Percentiles rank a stretch among this genome's conserved stretches.
phyloP scores from a whole-genome alignment of 2,888 invertebrate species.

The Dicyrtomina minuta region DNA sequence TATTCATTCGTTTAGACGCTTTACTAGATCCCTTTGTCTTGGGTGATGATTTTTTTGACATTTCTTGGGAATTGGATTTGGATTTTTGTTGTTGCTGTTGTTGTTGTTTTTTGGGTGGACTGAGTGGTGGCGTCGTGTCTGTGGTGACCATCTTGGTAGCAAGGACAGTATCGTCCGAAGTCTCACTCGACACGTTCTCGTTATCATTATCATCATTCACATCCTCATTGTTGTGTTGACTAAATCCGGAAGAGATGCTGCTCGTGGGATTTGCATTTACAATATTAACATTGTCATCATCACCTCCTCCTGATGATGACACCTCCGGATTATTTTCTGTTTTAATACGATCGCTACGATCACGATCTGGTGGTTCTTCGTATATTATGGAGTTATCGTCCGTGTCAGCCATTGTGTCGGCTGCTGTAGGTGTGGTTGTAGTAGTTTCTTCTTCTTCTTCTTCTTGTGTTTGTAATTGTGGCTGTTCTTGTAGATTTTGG shows the following conservation, averaged over 20 bases:
- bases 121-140: conserved; percentile 19
- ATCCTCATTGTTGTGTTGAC: not conserved
- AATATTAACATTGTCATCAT: not conserved
- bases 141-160: not conserved
- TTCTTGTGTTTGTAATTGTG: not conserved
- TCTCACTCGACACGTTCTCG: too few species aligned
- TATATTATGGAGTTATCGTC: not conserved
- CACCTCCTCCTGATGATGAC: too few species aligned
- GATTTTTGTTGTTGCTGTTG: not conserved
- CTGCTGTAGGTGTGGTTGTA: not conserved
- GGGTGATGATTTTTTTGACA: too few species aligned
- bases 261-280: not conserved
- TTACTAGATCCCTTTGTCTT: not conserved
- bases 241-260: not conserved
- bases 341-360: too few species aligned
- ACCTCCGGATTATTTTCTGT: too few species aligned
- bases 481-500: not conserved
- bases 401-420: not conserved
- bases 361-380: too few species aligned
- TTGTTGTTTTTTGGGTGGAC: conserved; percentile 8
- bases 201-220: not conserved
- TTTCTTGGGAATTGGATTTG: not conserved
- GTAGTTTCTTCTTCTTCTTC: not conserved
- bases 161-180: not conserved
- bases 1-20: not conserved